Percentiles rank a stretch among this genome's conserved stretches.
Conservation (phyloP, 1,140 invertebrate genomes). For the Ceratina japonica region DNA sequence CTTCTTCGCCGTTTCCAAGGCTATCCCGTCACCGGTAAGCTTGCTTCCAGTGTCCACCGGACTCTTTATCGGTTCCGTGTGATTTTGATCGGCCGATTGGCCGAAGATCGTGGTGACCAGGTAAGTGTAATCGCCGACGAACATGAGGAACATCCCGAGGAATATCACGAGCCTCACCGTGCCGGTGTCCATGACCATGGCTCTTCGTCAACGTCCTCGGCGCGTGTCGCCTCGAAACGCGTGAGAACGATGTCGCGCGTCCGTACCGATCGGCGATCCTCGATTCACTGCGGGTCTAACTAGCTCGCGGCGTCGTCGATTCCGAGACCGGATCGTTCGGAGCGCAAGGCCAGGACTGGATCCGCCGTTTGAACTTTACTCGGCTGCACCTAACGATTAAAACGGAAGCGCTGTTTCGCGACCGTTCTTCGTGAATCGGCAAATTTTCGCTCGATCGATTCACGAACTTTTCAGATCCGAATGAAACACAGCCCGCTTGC, state of each 20-base stretch:
- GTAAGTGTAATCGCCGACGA: slow-evolving; percentile 75
- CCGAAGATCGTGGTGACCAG: slow-evolving; percentile 74
- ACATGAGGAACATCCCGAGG: slow-evolving; percentile 76
- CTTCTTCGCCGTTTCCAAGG: slow-evolving; percentile 47
- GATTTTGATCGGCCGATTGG: slow-evolving; percentile 57
- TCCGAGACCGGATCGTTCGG: slow-evolving; percentile 12
- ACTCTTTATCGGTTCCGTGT: slow-evolving; percentile 50
- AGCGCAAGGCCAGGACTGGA: background rate
- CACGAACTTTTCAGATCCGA: no score
- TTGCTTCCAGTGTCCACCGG: slow-evolving; percentile 59
- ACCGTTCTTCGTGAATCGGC: background rate
- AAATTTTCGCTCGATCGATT: background rate
- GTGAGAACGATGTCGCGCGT: background rate
- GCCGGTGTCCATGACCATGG: slow-evolving; percentile 71
- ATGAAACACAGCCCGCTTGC: no score
- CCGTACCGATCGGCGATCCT: slow-evolving; percentile 37
- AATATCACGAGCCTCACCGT: slow-evolving; percentile 77
- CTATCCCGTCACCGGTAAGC: slow-evolving; percentile 47
- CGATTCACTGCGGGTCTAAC: slow-evolving; percentile 35
- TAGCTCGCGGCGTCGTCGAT: slow-evolving; percentile 1
- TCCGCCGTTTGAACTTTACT: slow-evolving; percentile 30
- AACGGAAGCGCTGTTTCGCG: background rate
- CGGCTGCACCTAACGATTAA: slow-evolving; percentile 34
- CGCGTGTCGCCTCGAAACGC: background rate
- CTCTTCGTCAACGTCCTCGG: background rate